Conservation (phyloP, 2,888 invertebrate genomes). For the Apoda limacodes region DNA sequence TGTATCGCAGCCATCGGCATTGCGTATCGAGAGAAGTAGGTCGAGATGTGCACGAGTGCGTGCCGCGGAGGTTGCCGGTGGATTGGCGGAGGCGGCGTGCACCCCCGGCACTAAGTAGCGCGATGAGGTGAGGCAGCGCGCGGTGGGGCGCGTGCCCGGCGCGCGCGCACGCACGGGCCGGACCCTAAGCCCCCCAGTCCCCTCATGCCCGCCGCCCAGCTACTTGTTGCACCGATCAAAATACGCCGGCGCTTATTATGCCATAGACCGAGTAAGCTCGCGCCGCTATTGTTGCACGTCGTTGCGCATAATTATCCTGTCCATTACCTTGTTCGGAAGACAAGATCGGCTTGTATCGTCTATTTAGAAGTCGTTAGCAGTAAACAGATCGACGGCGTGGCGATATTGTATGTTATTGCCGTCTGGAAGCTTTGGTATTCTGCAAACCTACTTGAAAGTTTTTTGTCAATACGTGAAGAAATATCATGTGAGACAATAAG, state of each 20-base stretch:
- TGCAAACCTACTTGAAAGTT: slow-evolving; percentile 30
- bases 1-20: slow-evolving; percentile 67
- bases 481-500: too few relatives aligned
- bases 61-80: slow-evolving; percentile 63
- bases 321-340: slow-evolving; percentile 65
- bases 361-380: slow-evolving; percentile 62
- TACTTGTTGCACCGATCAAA: slow-evolving; percentile 60
- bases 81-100: slow-evolving; percentile 71
- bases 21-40: slow-evolving; percentile 43
- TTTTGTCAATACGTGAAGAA: too few relatives aligned
- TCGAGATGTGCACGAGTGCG: slow-evolving; percentile 56
- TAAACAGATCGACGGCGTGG: slow-evolving; percentile 46
- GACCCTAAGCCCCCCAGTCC: slow-evolving; percentile 33
- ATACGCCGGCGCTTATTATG: slow-evolving; percentile 65
- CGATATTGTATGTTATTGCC: slow-evolving; percentile 46
- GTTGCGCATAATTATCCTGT: slow-evolving; percentile 66
- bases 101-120: slow-evolving; percentile 73
- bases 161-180: slow-evolving; percentile 53
- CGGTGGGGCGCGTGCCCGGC: slow-evolving; percentile 38
- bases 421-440: slow-evolving; percentile 39
- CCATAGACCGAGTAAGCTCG: slow-evolving; percentile 59
- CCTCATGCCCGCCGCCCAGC: slow-evolving; percentile 34
- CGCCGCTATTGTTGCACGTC: slow-evolving; percentile 66
- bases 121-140: slow-evolving; percentile 40
- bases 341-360: slow-evolving; percentile 49